Conservation (phyloP, 2,113 vertebrate species). For the Periophthalmus modestus region DNA sequence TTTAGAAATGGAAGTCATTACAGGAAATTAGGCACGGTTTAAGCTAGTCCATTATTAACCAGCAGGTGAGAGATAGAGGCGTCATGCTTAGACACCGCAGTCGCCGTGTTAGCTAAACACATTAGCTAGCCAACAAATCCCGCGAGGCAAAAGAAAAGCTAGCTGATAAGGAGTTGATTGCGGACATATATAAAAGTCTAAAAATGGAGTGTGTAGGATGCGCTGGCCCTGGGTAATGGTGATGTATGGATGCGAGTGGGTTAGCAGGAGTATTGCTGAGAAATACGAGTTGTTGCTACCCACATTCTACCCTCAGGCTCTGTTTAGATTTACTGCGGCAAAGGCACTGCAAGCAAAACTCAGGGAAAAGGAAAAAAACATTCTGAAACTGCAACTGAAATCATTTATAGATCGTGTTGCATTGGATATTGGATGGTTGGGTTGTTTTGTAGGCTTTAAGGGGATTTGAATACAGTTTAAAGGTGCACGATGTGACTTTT, state of each 20-base stretch:
- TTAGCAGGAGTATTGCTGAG: constrained; percentile 34
- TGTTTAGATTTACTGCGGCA: constrained; percentile 41
- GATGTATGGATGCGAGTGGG: constrained; percentile 48
- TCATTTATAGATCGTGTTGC: not conserved
- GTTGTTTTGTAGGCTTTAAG: not conserved
- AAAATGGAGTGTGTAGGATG: constrained; percentile 41
- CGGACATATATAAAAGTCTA: constrained; percentile 49
- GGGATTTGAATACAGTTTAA: not conserved
- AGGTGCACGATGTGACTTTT: no score
- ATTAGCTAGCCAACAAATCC: constrained; percentile 27
- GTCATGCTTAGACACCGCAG: constrained; percentile 25
- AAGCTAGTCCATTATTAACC: constrained; percentile 65
- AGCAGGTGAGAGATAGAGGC: constrained; percentile 49
- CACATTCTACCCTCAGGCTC: constrained; percentile 48
- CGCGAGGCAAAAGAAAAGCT: constrained; percentile 16
- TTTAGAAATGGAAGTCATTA: constrained; percentile 62
- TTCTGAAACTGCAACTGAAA: not conserved
- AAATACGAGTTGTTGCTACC: constrained; percentile 43
- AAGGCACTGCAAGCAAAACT: constrained; percentile 18
- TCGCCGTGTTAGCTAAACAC: constrained; percentile 4
- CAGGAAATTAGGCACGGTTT: constrained; percentile 64
- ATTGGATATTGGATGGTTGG: not conserved
- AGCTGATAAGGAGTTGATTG: constrained; percentile 54
- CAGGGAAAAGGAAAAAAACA: not conserved
- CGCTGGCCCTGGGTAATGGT: constrained; percentile 42